A percentile compares a stretch with the other conserved stretches of the same genome.
Evolutionary conservation across 2,888 invertebrate genomes (phyloP).

Genomic region (Campaea margaritaria): DNA sequence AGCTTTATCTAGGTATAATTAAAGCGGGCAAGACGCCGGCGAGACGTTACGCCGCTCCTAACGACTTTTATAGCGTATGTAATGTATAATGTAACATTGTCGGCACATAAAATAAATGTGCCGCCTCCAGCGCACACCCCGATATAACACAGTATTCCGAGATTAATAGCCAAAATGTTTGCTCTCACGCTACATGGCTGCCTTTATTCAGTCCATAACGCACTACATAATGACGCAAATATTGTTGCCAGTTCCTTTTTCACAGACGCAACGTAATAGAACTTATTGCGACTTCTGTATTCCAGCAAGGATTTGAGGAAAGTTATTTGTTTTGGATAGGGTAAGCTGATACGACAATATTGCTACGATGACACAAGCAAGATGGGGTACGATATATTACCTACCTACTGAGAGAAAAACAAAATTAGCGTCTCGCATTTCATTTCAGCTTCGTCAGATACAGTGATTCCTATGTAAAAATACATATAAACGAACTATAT

Average conservation of each 20-base stretch:
- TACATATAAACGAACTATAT: background rate
- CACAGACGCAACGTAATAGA: slow-evolving; percentile 44
- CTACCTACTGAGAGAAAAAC: background rate
- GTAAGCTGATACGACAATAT: background rate
- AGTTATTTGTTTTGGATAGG: slow-evolving; percentile 6
- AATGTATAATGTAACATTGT: slow-evolving; percentile 68
- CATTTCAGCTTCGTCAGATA: background rate
- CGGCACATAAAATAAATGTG: slow-evolving; percentile 85
- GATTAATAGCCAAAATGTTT: slow-evolving; percentile 83
- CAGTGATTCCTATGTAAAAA: background rate
- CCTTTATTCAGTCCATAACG: slow-evolving; percentile 64
- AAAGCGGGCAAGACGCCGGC: slow-evolving; percentile 82
- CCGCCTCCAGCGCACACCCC: slow-evolving; percentile 72
- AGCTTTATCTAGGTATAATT: slow-evolving; percentile 82
- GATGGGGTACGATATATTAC: too few relatives aligned
- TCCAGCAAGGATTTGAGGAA: slow-evolving; percentile 11
- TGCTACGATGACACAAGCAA: background rate
- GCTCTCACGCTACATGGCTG: slow-evolving; percentile 72
- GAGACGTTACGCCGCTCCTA: slow-evolving; percentile 83
- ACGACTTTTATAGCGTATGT: slow-evolving; percentile 85
- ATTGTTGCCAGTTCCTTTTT: slow-evolving; percentile 59
- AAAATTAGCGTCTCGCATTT: background rate
- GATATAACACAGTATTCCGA: slow-evolving; percentile 75
- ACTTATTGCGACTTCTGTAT: slow-evolving; percentile 38
- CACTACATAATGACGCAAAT: slow-evolving; percentile 67